These are phyloP conservation scores for Armadillidium nasatum DNA, from an alignment of 1,140 invertebrate species.

Conservation along the genomic window DNA sequence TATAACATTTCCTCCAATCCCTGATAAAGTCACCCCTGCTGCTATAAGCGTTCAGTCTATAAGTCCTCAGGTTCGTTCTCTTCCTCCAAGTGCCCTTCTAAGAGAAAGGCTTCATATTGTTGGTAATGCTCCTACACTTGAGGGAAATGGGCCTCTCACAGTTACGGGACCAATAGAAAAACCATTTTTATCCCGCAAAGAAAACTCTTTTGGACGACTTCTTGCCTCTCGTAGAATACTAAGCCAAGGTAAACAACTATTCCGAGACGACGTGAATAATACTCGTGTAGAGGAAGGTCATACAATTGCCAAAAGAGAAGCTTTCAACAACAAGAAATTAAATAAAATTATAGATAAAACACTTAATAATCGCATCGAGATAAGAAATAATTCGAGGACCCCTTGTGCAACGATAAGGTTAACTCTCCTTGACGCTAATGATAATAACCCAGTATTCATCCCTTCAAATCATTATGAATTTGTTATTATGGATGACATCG, in stretches of 20 bases:
- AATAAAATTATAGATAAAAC: not conserved
- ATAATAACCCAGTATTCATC: constrained; percentile 43
- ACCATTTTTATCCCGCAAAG: not conserved
- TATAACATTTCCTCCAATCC: not conserved
- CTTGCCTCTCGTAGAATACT: not conserved
- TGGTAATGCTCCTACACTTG: not conserved
- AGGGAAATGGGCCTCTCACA: not conserved
- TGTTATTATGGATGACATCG: constrained; percentile 82
- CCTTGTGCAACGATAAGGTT: constrained; percentile 46
- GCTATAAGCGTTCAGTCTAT: not conserved
- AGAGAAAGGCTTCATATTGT: not conserved
- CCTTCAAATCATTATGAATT: constrained; percentile 85
- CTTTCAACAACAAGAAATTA: not conserved
- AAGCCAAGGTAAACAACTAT: not conserved
- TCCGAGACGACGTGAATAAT: not conserved
- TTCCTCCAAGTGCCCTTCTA: not conserved
- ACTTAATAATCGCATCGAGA: not conserved
- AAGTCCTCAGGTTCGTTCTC: not conserved
- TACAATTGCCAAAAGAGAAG: not conserved
- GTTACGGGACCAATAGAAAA: not conserved
- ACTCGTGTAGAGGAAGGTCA: not conserved
- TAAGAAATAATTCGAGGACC: not conserved
- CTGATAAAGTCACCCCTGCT: not conserved
- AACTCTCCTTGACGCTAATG: constrained; percentile 41
- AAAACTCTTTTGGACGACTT: not conserved